A percentile compares a stretch with the other conserved stretches of the same genome.
Evolutionary conservation across 2,113 vertebrate species (phyloP).

Genomic region (Cyanocitta stelleri): DNA sequence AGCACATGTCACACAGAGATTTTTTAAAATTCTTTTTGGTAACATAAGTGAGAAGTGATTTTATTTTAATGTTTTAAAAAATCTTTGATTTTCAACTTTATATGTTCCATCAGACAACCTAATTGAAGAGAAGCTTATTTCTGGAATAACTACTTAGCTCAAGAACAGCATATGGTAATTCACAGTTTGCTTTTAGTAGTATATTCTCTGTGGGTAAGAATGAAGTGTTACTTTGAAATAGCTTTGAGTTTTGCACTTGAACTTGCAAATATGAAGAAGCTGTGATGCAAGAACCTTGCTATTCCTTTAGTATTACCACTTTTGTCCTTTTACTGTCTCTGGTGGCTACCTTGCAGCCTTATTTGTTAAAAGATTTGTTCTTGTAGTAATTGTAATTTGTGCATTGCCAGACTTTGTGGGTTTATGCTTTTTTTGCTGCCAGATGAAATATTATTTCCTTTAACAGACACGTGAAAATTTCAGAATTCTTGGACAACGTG

Average conservation of each 20-base stretch:
- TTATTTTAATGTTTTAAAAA: not conserved
- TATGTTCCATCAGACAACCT: not conserved
- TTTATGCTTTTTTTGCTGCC: conserved; percentile 30
- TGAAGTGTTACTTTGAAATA: not conserved
- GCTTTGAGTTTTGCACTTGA: not conserved
- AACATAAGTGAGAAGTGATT: not conserved
- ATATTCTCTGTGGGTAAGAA: not conserved
- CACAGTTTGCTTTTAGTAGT: not conserved
- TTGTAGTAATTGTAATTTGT: conserved; percentile 66
- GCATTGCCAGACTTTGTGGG: conserved; percentile 48
- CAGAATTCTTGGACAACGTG: conserved; percentile 5
- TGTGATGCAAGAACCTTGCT: conserved; percentile 3
- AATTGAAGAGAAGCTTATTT: not conserved
- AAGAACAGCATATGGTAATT: not conserved
- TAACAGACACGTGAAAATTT: conserved; percentile 15
- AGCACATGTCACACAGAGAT: not conserved
- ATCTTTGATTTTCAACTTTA: not conserved
- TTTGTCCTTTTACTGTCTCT: conserved; percentile 51
- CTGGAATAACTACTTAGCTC: not conserved
- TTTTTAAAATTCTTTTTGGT: not conserved
- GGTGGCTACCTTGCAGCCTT: conserved; percentile 47
- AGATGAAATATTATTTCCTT: conserved; percentile 40
- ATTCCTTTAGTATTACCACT: conserved; percentile 13
- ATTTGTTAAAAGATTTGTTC: conserved; percentile 70
- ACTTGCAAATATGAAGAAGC: not conserved